Evolutionary conservation across 2,113 vertebrate species (phyloP).

Genomic region (Saimiri boliviensis): DNA sequence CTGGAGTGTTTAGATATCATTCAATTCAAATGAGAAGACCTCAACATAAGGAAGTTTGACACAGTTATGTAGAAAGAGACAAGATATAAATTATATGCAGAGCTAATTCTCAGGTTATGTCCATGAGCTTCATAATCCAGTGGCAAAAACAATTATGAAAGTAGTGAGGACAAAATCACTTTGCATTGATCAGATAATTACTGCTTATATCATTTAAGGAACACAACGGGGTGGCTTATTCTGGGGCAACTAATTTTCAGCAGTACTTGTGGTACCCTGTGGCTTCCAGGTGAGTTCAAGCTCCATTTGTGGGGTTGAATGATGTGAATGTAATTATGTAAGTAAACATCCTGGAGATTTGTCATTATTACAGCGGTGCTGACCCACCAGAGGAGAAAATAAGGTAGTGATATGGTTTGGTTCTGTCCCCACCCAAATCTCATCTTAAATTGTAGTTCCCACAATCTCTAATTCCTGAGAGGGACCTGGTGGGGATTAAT

Average conservation of each 20-base stretch:
- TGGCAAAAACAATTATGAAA: not conserved
- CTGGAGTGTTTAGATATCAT: not conserved
- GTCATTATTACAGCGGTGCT: not conserved
- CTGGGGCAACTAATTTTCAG: not conserved
- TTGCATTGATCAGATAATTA: not conserved
- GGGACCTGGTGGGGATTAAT: no score
- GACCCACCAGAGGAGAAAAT: not conserved
- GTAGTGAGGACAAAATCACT: not conserved
- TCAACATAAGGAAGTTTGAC: not conserved
- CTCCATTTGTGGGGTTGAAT: not conserved
- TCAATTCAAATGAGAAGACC: not conserved
- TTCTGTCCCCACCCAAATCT: no score
- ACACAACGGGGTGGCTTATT: not conserved
- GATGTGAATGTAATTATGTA: not conserved
- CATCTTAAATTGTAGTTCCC: no score
- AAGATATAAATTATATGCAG: not conserved
- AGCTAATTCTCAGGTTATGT: not conserved
- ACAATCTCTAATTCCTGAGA: no score
- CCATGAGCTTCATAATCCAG: not conserved
- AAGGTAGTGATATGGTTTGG: no score
- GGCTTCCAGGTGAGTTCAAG: not conserved
- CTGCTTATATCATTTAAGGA: not conserved
- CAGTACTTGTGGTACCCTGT: not conserved
- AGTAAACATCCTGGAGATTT: not conserved
- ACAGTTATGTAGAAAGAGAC: not conserved